Conservation (phyloP, 1,140 invertebrate species). For the Pseudoatta argentina region DNA sequence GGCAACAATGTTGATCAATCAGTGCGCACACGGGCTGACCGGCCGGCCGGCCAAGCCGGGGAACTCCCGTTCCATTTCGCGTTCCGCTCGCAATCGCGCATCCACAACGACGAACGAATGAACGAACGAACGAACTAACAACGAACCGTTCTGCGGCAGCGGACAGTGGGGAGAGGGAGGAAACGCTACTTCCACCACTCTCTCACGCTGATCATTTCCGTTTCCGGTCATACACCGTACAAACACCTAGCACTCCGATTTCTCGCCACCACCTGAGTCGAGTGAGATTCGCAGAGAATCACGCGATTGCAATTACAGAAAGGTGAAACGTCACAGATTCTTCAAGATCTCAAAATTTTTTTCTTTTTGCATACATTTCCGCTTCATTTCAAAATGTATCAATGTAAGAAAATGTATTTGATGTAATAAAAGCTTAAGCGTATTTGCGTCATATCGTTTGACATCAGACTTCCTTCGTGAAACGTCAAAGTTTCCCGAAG, state of each 20-base stretch:
- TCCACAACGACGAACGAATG: conserved; percentile 72
- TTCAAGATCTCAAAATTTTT: neutral
- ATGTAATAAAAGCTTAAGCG: neutral
- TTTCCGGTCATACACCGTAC: conserved; percentile 69
- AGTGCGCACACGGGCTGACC: conserved; percentile 76
- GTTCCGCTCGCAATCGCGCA: conserved; percentile 76
- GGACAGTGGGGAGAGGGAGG: conserved; percentile 41
- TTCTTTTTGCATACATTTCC: neutral
- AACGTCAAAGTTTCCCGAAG: neutral
- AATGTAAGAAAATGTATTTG: neutral
- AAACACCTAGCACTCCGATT: conserved; percentile 64
- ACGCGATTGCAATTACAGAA: neutral
- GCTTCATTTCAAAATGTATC: neutral
- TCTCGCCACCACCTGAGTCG: conserved; percentile 24
- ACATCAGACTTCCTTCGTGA: neutral
- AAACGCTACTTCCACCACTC: conserved; percentile 10
- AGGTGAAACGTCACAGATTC: neutral
- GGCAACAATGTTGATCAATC: conserved; percentile 86
- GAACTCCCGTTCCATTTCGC: conserved; percentile 74
- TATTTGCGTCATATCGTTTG: neutral
- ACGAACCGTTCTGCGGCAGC: conserved; percentile 55
- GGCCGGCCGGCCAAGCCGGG: conserved; percentile 55
- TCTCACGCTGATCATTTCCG: conserved; percentile 69
- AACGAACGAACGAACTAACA: conserved; percentile 67
- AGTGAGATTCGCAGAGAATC: neutral